Evolutionary conservation across 2,797 vertebrate genomes (phyloP), one percentile per base, ranked within the genome.

Genomic region (Sebastes itinus): DNA sequence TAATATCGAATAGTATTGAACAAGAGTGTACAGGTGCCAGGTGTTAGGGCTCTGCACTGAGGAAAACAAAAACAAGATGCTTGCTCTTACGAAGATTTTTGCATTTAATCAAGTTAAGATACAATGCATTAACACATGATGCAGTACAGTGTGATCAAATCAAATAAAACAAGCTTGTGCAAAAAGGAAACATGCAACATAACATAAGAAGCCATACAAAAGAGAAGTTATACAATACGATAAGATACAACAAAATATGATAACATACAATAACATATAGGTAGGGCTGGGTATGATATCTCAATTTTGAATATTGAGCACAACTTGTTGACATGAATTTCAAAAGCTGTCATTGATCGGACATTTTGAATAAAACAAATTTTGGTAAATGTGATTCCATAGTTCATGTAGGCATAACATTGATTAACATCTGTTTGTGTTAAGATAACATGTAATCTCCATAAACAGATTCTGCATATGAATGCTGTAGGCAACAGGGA

Each of bases 11-110:
- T 16, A 12, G 20, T 60, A 61, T 20, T 60, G 13, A 25, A 59
- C n/a, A 25, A 6, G 61, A 64, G 55, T 4, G 16, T 27, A 55
- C 42, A 54, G 58, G 23, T 59, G 59, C 27, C 58, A 75, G 25
- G 35, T 30, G 63, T 67, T 62, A 14, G 13, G 23, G 9, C 35
- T 75, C 54, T 59, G 23, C 42, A 16, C 52, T 30, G 13, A 61
- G 38, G 30, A 79, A 72, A 82, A 80, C 78, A 77, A 82, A 67
- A 83, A 87, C 61, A 56, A 64, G 52, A 78, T 75, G 59, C 60
- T 80, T 7, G 20, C 28, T 58, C 35, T 55, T 30, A 7, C 55
- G 11, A 32, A 11, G 13, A 72, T 33, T 65, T 70, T 77, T 65
- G 38, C 20, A 63, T 86, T 89, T 88, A 84, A 84, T 86, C 16